Conservation (phyloP, 2,113 vertebrate species). For the Asarcornis scutulata region DNA sequence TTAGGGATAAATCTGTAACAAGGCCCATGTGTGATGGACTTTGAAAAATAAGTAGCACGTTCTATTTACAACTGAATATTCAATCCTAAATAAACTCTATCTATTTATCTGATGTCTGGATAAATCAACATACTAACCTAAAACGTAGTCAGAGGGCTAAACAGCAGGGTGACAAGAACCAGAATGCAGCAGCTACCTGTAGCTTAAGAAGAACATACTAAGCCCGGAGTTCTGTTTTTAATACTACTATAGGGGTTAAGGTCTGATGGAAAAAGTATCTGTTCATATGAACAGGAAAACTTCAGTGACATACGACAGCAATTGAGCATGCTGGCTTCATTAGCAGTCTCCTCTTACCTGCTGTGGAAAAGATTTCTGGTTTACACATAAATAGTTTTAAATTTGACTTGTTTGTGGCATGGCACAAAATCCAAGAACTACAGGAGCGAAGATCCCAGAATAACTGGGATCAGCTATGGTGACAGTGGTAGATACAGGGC, state of each 20-base stretch:
- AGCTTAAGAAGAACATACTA: not conserved
- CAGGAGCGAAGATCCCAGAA: not conserved
- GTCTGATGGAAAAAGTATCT: not conserved
- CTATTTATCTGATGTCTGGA: not conserved
- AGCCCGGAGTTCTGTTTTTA: not conserved
- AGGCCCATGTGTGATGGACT: not conserved
- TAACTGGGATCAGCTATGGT: not conserved
- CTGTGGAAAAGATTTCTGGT: not conserved
- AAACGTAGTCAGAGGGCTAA: not conserved
- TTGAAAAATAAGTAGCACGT: not conserved
- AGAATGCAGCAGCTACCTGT: not conserved
- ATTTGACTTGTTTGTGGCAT: not conserved
- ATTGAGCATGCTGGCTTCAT: not conserved
- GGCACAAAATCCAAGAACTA: not conserved
- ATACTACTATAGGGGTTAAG: not conserved
- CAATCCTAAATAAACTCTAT: not conserved
- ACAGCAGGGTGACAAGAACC: not conserved
- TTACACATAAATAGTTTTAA: not conserved
- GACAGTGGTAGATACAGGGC: not conserved
- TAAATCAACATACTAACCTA: not conserved
- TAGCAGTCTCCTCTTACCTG: not conserved
- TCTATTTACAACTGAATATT: not conserved
- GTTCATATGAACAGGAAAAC: not conserved
- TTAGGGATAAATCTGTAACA: not conserved
- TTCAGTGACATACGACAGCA: not conserved